phyloP scores from a whole-genome alignment of 1,140 invertebrate genomes.

The Sinella curviseta region DNA sequence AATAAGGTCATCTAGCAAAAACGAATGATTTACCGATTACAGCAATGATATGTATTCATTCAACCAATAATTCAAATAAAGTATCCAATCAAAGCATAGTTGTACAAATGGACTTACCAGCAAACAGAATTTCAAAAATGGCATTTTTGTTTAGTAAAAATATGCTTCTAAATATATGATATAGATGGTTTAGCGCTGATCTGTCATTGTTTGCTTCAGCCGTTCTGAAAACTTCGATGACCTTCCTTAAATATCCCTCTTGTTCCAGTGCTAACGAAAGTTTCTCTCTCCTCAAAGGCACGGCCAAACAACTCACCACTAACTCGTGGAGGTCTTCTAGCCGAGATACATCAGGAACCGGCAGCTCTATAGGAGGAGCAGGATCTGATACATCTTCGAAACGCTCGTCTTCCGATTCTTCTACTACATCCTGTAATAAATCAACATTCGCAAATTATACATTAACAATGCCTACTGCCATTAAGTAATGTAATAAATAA shows the following conservation, averaged over 20 bases:
- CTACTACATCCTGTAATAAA: slow-evolving; percentile 74
- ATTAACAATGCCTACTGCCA: not conserved
- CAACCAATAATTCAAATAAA: slow-evolving; percentile 14
- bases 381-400: slow-evolving; percentile 94
- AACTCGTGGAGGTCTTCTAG: slow-evolving; percentile 91
- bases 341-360: slow-evolving; percentile 86
- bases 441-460: not conserved
- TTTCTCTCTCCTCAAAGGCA: slow-evolving; percentile 89
- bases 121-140: slow-evolving; percentile 97
- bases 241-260: slow-evolving; percentile 93
- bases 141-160: slow-evolving; percentile 97
- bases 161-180: slow-evolving; percentile 98
- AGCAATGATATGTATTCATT: not conserved
- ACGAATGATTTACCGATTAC: slow-evolving; percentile 22
- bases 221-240: slow-evolving; percentile 92
- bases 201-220: slow-evolving; percentile 96
- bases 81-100: not conserved
- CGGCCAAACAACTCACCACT: slow-evolving; percentile 60
- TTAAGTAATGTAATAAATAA: not conserved
- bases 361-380: slow-evolving; percentile 86
- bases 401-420: slow-evolving; percentile 96
- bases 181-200: slow-evolving; percentile 91
- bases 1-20: slow-evolving; percentile 80
- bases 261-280: slow-evolving; percentile 89
- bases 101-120: slow-evolving; percentile 53